Conservation (phyloP, 2,888 invertebrate genomes). For the Mechanitis mazaeus region DNA sequence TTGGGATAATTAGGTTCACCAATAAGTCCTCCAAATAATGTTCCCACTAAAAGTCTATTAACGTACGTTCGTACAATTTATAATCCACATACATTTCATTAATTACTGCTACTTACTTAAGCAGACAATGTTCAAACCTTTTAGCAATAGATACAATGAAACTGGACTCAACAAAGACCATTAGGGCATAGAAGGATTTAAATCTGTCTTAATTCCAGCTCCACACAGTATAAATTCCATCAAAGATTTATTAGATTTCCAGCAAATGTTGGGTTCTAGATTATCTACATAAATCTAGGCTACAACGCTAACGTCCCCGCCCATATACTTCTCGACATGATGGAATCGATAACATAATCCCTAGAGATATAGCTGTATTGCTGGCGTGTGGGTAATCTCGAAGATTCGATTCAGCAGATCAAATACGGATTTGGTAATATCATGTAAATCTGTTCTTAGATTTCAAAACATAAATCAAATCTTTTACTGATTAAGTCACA, state of each 20-base stretch:
- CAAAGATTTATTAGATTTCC: slow-evolving; percentile 13
- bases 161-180: slow-evolving; percentile 2
- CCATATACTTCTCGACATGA: slow-evolving; percentile 22
- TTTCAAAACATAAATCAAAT: background rate
- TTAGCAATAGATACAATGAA: background rate
- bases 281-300: slow-evolving; percentile 25
- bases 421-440: slow-evolving; percentile 14
- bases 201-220: background rate
- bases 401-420: slow-evolving; percentile 21
- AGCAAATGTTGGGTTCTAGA: slow-evolving; percentile 14
- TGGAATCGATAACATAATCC: slow-evolving; percentile 28
- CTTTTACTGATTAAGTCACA: too few relatives aligned
- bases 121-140: too few relatives aligned
- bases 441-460: slow-evolving; percentile 13
- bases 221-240: slow-evolving; percentile 11
- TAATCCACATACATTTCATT: too few relatives aligned
- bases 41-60: too few relatives aligned
- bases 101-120: too few relatives aligned
- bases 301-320: slow-evolving; percentile 10
- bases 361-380: slow-evolving; percentile 18
- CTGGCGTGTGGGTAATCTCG: slow-evolving; percentile 19
- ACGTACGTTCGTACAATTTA: too few relatives aligned
- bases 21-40: too few relatives aligned
- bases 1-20: too few relatives aligned
- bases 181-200: background rate